These are phyloP conservation scores for Conops quadrifasciatus DNA, from an alignment of 2,888 invertebrate species.

Conservation along the genomic window DNA sequence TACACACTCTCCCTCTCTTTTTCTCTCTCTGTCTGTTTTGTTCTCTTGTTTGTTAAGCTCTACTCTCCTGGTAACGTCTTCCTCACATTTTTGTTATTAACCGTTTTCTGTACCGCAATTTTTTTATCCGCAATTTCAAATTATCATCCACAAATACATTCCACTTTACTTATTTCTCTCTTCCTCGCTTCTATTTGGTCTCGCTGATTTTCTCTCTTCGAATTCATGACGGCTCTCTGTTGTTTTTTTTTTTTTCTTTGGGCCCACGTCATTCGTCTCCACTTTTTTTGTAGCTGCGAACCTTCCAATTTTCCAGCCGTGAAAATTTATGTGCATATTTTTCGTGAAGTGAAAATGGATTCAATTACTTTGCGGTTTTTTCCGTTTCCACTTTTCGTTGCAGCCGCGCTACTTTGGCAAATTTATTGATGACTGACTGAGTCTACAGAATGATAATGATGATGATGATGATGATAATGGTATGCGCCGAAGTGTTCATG, in stretches of 20 bases:
- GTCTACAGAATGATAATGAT: no score
- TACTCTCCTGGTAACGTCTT: no score
- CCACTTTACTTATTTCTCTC: constrained; percentile 15
- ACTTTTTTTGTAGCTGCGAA: no score
- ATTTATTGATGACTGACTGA: constrained; percentile 40
- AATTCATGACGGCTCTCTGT: background rate
- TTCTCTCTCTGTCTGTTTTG: no score
- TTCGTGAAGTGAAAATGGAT: constrained; percentile 23
- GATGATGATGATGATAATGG: constrained; percentile 6
- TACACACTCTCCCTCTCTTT: no score
- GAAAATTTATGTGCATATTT: constrained; percentile 35
- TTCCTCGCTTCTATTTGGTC: background rate
- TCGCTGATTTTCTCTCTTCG: background rate
- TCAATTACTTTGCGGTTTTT: constrained; percentile 32
- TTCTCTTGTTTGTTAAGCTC: no score
- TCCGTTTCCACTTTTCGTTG: constrained; percentile 29
- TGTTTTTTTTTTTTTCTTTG: background rate
- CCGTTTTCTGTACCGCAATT: constrained; percentile 28
- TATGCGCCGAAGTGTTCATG: constrained; percentile 28
- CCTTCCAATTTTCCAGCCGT: constrained; percentile 32
- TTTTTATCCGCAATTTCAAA: constrained; percentile 25
- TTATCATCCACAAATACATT: constrained; percentile 11
- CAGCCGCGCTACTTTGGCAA: constrained; percentile 17
- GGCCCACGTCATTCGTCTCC: no score
- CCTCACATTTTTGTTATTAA: no score